Evolutionary conservation across 2,797 vertebrate species (phyloP).

Genomic region (Gephyroberyx darwinii): DNA sequence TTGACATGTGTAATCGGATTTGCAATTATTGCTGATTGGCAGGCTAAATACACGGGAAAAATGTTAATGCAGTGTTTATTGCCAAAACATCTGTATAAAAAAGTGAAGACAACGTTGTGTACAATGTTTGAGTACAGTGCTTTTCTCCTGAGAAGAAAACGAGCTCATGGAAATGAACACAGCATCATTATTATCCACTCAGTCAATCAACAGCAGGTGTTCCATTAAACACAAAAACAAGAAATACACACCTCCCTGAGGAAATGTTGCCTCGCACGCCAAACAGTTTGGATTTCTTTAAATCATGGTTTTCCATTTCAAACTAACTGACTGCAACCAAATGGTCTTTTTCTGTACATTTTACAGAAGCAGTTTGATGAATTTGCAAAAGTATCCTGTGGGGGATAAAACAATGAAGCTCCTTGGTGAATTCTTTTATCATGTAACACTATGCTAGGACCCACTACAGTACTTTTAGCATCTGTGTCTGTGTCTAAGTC

Average conservation of each 20-base stretch:
- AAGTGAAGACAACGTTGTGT: not conserved
- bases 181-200: constrained; percentile 22
- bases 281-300: not conserved
- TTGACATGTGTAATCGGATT: not conserved
- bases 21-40: not conserved
- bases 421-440: too few relatives aligned
- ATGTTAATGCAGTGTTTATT: constrained; percentile 56
- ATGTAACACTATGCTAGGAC: not conserved
- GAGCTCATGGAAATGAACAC: constrained; percentile 12
- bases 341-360: not conserved
- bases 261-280: not conserved
- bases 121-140: constrained; percentile 6
- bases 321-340: not conserved
- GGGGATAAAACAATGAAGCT: not conserved
- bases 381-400: not conserved
- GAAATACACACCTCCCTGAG: not conserved
- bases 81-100: constrained; percentile 23
- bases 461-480: not conserved
- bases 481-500: too few relatives aligned
- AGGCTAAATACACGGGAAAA: not conserved
- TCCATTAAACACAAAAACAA: not conserved
- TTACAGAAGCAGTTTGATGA: not conserved
- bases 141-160: constrained; percentile 50
- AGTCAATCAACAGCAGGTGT: constrained; percentile 13
- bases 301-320: not conserved